Conservation (phyloP, 2,888 invertebrate species). For the Pandemis cinnamomeana region DNA sequence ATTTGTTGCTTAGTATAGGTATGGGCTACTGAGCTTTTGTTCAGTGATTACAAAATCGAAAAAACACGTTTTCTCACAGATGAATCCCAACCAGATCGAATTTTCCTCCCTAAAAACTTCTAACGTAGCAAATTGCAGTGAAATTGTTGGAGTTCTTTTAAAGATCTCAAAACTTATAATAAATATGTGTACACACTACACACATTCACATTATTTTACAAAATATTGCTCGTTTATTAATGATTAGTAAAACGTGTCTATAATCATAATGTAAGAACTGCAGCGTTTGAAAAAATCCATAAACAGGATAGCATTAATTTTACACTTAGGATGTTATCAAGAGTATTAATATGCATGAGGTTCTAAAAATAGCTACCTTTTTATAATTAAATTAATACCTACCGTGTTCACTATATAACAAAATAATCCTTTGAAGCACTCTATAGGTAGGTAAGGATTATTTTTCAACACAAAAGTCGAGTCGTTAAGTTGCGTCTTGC, state of each 20-base stretch:
- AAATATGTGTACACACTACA: too few species aligned
- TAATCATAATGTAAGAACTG: background rate
- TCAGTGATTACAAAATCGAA: too few species aligned
- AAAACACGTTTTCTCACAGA: too few species aligned
- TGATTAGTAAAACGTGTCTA: background rate
- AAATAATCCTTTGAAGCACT: background rate
- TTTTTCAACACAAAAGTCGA: background rate
- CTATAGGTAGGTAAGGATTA: background rate
- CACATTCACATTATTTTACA: too few species aligned
- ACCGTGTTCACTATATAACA: background rate
- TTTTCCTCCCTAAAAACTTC: too few species aligned
- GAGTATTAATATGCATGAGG: background rate
- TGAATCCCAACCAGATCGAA: too few species aligned
- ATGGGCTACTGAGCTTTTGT: too few species aligned
- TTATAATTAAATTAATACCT: background rate
- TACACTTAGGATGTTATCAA: background rate
- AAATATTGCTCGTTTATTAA: too few species aligned
- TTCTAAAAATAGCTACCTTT: background rate
- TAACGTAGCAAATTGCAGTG: too few species aligned
- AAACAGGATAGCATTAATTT: background rate
- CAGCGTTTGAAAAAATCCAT: background rate
- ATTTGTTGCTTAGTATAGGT: too few species aligned
- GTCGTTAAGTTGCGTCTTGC: background rate
- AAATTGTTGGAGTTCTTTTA: too few species aligned
- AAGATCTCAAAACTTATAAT: too few species aligned